phyloP scores from a whole-genome alignment of 2,888 invertebrate species.

The Dolichopus griseipennis region DNA sequence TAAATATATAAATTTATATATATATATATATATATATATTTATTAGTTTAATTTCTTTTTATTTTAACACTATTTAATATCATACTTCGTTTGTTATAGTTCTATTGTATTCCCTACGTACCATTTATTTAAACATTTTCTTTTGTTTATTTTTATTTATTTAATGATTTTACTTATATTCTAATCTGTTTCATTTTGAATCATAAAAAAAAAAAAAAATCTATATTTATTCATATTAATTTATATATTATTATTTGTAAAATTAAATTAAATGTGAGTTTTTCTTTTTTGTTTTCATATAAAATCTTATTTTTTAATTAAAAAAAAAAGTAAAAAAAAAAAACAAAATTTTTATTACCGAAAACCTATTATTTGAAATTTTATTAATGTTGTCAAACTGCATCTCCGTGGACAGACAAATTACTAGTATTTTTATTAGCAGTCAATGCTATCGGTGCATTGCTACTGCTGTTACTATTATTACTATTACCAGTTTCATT shows the following conservation, averaged over 20 bases:
- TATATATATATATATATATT: too few relatives aligned
- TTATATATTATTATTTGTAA: neutral
- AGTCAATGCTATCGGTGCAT: neutral
- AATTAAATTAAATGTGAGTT: neutral
- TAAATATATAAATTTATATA: neutral
- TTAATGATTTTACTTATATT: neutral
- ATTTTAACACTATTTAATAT: conserved; percentile 1
- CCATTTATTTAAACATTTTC: neutral
- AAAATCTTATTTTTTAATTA: neutral
- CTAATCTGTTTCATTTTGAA: neutral
- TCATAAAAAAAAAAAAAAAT: neutral
- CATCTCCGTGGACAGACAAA: neutral
- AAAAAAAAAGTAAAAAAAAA: neutral
- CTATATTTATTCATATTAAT: neutral
- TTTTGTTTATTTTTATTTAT: neutral
- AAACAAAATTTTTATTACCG: neutral
- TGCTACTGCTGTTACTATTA: conserved; percentile 3
- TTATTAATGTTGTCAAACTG: conserved; percentile 8
- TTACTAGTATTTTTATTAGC: conserved; percentile 1
- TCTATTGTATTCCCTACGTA: neutral
- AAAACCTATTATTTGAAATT: neutral
- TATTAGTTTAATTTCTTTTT: too few relatives aligned
- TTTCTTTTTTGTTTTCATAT: neutral
- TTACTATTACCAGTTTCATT: neutral
- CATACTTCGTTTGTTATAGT: neutral